Evolutionary conservation across 2,888 invertebrate genomes (phyloP).

Genomic region (Cantharis rufa): DNA sequence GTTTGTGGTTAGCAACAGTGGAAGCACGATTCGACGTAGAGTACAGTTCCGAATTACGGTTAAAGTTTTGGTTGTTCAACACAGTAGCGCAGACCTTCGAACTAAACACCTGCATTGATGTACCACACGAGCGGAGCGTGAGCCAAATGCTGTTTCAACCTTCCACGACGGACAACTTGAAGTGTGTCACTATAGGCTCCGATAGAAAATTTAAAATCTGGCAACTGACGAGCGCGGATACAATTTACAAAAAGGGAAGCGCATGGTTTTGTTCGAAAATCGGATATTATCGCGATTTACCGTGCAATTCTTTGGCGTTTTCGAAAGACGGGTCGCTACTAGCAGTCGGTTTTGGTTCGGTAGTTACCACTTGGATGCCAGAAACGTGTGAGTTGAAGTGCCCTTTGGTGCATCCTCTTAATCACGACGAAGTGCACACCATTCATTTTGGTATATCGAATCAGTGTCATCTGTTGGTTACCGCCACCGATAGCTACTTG

Average conservation of each 20-base stretch:
- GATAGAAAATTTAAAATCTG: slow-evolving; percentile 76
- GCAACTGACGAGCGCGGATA: slow-evolving; percentile 63
- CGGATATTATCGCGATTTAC: slow-evolving; percentile 65
- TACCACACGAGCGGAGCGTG: slow-evolving; percentile 69
- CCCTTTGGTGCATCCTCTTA: slow-evolving; percentile 57
- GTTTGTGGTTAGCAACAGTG: slow-evolving; percentile 75
- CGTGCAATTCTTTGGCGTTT: slow-evolving; percentile 65
- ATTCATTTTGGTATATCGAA: slow-evolving; percentile 64
- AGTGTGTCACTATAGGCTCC: slow-evolving; percentile 68
- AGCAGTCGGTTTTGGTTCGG: slow-evolving; percentile 69
- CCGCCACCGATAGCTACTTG: slow-evolving; percentile 62
- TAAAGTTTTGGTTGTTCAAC: slow-evolving; percentile 78
- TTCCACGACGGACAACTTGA: slow-evolving; percentile 51
- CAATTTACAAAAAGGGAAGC: slow-evolving; percentile 59
- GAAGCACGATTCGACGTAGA: slow-evolving; percentile 65
- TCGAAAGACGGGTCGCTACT: slow-evolving; percentile 78
- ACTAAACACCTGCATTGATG: slow-evolving; percentile 74
- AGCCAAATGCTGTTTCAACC: slow-evolving; percentile 66
- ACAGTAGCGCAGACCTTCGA: slow-evolving; percentile 66
- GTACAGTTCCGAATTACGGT: slow-evolving; percentile 64
- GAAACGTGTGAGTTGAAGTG: slow-evolving; percentile 63
- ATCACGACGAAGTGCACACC: slow-evolving; percentile 49
- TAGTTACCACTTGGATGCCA: slow-evolving; percentile 72
- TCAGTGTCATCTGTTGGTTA: slow-evolving; percentile 63
- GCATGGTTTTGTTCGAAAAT: slow-evolving; percentile 70